Evolutionary conservation across 2,113 vertebrate species (phyloP).

Genomic region (Semnopithecus entellus): DNA sequence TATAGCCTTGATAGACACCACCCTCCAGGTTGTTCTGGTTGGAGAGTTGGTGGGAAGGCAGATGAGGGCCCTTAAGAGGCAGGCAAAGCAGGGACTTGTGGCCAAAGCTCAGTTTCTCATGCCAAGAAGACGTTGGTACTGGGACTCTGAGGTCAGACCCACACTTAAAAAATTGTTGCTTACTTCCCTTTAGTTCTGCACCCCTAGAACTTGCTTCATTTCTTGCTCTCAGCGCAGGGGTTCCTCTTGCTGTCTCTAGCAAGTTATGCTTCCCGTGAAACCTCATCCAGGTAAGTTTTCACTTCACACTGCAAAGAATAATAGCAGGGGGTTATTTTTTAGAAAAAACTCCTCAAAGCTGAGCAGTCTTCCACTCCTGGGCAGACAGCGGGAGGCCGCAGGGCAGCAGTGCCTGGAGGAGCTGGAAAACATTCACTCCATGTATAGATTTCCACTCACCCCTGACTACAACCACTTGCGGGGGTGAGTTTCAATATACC

Average conservation of each 20-base stretch:
- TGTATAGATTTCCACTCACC: slow-evolving; percentile 80
- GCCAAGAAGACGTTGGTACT: not conserved
- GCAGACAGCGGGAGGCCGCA: slow-evolving; percentile 59
- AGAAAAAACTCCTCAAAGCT: slow-evolving; percentile 44
- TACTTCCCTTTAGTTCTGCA: not conserved
- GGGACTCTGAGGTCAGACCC: not conserved
- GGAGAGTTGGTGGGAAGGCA: not conserved
- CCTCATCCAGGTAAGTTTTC: slow-evolving; percentile 71
- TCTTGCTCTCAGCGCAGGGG: not conserved
- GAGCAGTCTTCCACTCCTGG: not conserved
- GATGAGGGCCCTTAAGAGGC: not conserved
- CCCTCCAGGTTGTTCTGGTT: not conserved
- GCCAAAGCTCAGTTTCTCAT: not conserved
- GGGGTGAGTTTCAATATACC: slow-evolving; percentile 71
- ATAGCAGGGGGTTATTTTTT: slow-evolving; percentile 53
- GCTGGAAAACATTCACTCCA: slow-evolving; percentile 84
- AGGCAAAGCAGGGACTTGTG: not conserved
- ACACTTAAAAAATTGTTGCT: not conserved
- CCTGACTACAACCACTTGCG: slow-evolving; percentile 60
- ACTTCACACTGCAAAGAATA: slow-evolving; percentile 67
- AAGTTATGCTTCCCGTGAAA: slow-evolving; percentile 19
- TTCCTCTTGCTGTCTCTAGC: not conserved
- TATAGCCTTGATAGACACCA: not conserved
- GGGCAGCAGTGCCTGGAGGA: slow-evolving; percentile 68
- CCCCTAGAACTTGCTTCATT: not conserved